Evolutionary conservation across 2,797 vertebrate species (phyloP).

Genomic region (Epinephelus malabaricus): DNA sequence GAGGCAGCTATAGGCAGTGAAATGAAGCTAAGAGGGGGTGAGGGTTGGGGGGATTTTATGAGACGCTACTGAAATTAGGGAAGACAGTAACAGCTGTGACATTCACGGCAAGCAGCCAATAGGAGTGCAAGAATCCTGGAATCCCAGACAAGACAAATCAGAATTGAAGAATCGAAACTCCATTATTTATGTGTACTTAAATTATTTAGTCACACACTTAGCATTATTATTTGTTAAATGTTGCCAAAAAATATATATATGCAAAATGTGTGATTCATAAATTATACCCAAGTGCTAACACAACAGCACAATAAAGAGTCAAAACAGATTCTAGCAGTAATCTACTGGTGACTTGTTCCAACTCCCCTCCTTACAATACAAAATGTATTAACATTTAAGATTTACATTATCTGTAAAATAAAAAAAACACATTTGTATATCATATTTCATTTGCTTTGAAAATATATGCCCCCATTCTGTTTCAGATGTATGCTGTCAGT

Average conservation of each 20-base stretch:
- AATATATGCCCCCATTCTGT: background rate
- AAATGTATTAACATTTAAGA: background rate
- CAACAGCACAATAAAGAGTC: background rate
- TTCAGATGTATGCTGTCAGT: background rate
- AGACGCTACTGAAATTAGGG: background rate
- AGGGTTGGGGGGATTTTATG: background rate
- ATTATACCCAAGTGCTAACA: no score
- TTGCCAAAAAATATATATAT: background rate
- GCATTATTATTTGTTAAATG: background rate
- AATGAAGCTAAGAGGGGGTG: slow-evolving; percentile 28
- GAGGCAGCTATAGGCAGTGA: slow-evolving; percentile 21
- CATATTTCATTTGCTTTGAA: background rate
- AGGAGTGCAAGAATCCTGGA: background rate
- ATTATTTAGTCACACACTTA: slow-evolving; percentile 22
- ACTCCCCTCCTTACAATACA: background rate
- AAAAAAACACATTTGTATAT: background rate
- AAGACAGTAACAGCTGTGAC: slow-evolving; percentile 55
- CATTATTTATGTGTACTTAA: slow-evolving; percentile 27
- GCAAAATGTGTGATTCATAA: no score
- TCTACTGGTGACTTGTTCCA: no score
- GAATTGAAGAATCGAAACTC: background rate
- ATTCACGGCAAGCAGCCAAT: slow-evolving; percentile 36
- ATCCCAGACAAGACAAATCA: slow-evolving; percentile 15
- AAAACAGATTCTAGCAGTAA: background rate
- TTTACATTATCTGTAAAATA: background rate